Base-by-base conservation (phyloP, 2,113 vertebrate genomes). In the Gnathonemus echidnorhynchus region DNA sequence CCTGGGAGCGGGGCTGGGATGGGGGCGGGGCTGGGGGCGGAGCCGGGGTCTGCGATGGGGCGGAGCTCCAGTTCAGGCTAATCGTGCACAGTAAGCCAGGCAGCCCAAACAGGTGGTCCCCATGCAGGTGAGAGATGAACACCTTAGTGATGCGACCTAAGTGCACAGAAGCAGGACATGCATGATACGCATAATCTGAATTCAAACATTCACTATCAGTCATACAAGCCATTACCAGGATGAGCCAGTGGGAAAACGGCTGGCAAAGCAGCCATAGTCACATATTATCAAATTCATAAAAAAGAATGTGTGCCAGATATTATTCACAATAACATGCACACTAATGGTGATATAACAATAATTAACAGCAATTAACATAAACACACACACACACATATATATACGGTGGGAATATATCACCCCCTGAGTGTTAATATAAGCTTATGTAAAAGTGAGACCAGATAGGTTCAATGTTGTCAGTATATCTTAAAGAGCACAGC, bases 91-190 rank as follows among this genome's bases (percentile, higher is more conserved):
- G 95, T 11, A 99, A 95, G 86, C 98, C 98, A 0, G 98, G 98
- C 0, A 99, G 96, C 0, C 98, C 98, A 39, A 98, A 99, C 1
- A 99, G 48, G 93, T 99, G 98, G 90, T 99, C 98, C 0, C 98
- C 98, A 11, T 99, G 98, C 6, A 99, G 94, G 86, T 99, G 98
- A 0, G 98, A 98, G 88, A 99, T 98, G 94, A 99, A 99, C 86
- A 99, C 96, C 94, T 98, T 99, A 90, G 96, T 96, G 50, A 99
- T 98, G 90, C 94, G 96, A 80, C 97, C 98, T 99, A 3, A 77
- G 1, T 17, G 89, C 6, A 90, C 83, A 89, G 0, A 49, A 87
- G 50, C 8, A 6, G 27, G n/a, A 70, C n/a, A 70, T 31, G n/a
- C 1, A 31, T 70, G 3, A 31, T 31, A 13, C 10, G 0, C 24